A percentile compares a stretch with the other conserved stretches of the same genome.
These are phyloP conservation scores for Pteronotus mesoamericanus DNA, from an alignment of 2,797 vertebrate species.

Conservation along the genomic window DNA sequence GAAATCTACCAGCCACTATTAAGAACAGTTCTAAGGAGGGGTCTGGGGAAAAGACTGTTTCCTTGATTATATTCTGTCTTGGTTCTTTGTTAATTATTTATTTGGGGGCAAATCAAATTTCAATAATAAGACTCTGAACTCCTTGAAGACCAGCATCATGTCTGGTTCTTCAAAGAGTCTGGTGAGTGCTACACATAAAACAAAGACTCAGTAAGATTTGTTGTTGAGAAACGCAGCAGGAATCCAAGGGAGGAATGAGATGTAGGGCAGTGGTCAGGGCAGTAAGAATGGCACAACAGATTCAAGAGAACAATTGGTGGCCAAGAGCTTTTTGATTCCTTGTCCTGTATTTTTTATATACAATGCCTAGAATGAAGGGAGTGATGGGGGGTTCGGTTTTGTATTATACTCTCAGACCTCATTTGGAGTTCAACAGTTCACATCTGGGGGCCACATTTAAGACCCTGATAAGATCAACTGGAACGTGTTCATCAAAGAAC, in stretches of 20 bases:
- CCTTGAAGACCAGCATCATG: neutral
- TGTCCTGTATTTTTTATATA: neutral
- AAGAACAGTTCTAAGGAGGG: neutral
- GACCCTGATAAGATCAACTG: neutral
- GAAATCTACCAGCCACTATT: constrained; percentile 29
- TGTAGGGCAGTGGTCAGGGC: neutral
- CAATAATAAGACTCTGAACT: neutral
- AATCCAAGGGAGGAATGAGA: neutral
- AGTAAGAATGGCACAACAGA: neutral
- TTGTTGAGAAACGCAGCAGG: neutral
- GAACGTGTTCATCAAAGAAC: neutral
- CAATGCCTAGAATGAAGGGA: neutral
- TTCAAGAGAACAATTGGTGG: neutral
- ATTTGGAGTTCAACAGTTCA: neutral
- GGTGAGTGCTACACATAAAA: neutral
- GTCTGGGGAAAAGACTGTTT: neutral
- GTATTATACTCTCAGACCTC: neutral
- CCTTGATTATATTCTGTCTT: neutral
- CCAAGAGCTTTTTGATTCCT: neutral
- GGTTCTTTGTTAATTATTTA: neutral
- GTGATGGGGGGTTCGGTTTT: neutral
- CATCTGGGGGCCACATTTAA: neutral
- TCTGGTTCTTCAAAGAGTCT: neutral
- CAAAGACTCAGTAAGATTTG: neutral
- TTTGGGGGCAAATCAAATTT: neutral